Evolutionary conservation across 92 coral and sea anemone genomes (phyloP).

Genomic region (Chrysogorgia sp.): DNA sequence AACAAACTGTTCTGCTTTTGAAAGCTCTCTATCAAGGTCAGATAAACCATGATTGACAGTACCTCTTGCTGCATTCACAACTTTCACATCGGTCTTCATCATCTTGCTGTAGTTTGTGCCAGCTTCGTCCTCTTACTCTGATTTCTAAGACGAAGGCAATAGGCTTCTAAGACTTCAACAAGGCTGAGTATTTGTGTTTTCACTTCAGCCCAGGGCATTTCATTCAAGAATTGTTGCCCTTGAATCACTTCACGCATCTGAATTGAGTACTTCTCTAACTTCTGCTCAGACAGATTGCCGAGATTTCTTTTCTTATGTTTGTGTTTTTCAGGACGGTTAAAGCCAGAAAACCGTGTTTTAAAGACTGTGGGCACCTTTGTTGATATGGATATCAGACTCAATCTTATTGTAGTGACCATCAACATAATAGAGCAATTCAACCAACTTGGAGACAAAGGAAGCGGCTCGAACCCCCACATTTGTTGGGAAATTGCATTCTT

Average conservation of each 20-base stretch:
- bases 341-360: conserved; percentile 43
- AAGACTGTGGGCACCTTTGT: conserved; percentile 40
- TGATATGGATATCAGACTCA: conserved; percentile 12
- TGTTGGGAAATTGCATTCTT: conserved; percentile 47
- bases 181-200: background rate
- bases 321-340: conserved; percentile 47
- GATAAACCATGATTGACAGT: background rate
- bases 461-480: conserved; percentile 27
- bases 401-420: conserved; percentile 56
- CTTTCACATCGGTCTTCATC: conserved; percentile 30
- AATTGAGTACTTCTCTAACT: conserved; percentile 7
- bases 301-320: conserved; percentile 48
- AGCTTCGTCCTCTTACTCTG: conserved; percentile 13
- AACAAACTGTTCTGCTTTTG: background rate
- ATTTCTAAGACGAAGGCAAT: conserved; percentile 4
- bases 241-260: conserved; percentile 17
- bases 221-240: background rate
- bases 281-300: conserved; percentile 33
- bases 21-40: conserved; percentile 38
- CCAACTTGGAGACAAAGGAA: conserved; percentile 39
- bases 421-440: conserved; percentile 31
- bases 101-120: conserved; percentile 2
- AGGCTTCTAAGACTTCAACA: background rate
- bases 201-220: conserved; percentile 17
- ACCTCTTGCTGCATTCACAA: conserved; percentile 7